phyloP scores from a whole-genome alignment of 2,797 vertebrate species.

The Lophotriccus pileatus region DNA sequence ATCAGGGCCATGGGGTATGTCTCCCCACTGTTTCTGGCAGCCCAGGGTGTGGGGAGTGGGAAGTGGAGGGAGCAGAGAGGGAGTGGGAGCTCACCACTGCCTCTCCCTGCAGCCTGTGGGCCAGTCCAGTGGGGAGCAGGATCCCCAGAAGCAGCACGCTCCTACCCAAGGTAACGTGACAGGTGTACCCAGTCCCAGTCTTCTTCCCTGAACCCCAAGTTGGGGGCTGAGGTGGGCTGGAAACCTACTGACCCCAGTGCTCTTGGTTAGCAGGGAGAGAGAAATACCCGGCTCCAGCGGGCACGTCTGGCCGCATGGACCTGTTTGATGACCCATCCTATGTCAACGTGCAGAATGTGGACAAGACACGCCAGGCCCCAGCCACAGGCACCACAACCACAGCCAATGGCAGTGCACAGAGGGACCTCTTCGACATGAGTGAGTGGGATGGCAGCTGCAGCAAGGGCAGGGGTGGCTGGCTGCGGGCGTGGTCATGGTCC shows the following conservation, averaged over 20 bases:
- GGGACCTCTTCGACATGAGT: conserved; percentile 98
- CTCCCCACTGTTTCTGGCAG: rapidly evolving
- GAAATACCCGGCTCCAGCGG: not conserved
- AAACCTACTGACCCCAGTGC: not conserved
- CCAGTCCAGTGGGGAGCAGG: conserved; percentile 58
- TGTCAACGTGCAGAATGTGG: conserved; percentile 88
- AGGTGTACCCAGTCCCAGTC: rapidly evolving
- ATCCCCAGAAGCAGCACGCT: conserved; percentile 66
- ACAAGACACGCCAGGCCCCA: conserved; percentile 80
- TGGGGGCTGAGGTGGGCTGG: not conserved
- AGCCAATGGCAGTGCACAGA: conserved; percentile 80
- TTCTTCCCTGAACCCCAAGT: rapidly evolving
- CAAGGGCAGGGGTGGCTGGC: not conserved
- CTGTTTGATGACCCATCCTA: conserved; percentile 95
- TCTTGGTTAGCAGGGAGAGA: conserved; percentile 63
- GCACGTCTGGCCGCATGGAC: conserved; percentile 56
- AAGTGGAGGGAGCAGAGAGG: not conserved
- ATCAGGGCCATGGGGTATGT: rapidly evolving
- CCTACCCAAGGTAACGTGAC: conserved; percentile 62
- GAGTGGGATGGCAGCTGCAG: conserved; percentile 9
- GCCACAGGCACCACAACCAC: not conserved
- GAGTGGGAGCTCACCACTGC: not conserved
- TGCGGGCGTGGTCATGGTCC: rapidly evolving
- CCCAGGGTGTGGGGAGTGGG: not conserved
- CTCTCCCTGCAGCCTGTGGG: conserved; percentile 69